Percentiles rank a stretch among this genome's conserved stretches.
phyloP scores from a whole-genome alignment of 2,888 invertebrate genomes.

The Yponomeuta plumbellus region DNA sequence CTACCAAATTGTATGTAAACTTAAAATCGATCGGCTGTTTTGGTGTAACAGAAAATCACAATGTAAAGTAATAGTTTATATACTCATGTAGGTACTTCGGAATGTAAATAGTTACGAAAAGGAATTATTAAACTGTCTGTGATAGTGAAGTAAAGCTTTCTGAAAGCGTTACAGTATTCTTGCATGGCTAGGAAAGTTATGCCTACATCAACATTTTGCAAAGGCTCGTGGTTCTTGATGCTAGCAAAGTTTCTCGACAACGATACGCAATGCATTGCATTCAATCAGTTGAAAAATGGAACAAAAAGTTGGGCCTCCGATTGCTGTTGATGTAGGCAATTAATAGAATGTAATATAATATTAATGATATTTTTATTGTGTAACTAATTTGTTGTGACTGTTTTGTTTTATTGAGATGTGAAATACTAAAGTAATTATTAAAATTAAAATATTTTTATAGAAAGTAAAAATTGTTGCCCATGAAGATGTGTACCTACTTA shows the following conservation, averaged over 20 bases:
- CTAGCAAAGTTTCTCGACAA: too few relatives aligned
- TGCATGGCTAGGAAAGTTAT: conserved; percentile 38
- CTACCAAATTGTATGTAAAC: not conserved
- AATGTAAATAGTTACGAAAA: not conserved
- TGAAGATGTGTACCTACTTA: not conserved
- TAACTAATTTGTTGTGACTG: conserved; percentile 28
- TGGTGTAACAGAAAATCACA: not conserved
- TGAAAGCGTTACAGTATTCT: conserved; percentile 63
- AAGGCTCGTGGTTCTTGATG: too few relatives aligned
- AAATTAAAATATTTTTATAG: conserved; percentile 40
- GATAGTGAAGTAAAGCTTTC: conserved; percentile 67
- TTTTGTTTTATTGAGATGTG: conserved; percentile 29
- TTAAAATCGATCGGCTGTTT: not conserved
- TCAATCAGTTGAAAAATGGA: too few relatives aligned
- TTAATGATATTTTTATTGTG: conserved; percentile 24
- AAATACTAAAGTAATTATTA: conserved; percentile 37
- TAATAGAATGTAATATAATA: conserved; percentile 18
- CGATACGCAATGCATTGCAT: too few relatives aligned
- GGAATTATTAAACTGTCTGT: conserved; percentile 41
- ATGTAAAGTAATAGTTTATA: not conserved
- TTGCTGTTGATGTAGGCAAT: too few relatives aligned
- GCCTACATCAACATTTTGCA: not conserved
- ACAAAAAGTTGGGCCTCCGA: too few relatives aligned
- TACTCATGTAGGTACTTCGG: not conserved
- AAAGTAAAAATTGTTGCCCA: conserved; percentile 27